Conservation (phyloP, 1,140 invertebrate species). For the Drosophila nikananu region DNA sequence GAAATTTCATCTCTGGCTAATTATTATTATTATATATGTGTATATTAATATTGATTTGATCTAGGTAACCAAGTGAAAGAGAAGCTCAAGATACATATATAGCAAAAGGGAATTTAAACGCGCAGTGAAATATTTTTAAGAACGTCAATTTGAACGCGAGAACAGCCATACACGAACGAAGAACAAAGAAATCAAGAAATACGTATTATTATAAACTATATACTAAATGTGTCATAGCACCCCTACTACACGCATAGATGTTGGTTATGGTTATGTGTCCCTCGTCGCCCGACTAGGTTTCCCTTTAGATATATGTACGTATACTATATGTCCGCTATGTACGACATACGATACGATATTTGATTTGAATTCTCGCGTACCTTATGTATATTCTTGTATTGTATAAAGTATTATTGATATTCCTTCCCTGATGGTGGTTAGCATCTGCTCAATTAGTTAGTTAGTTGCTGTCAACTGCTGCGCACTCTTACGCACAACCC, state of each 20-base stretch:
- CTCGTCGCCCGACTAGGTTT: conserved; percentile 31
- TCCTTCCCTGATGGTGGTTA: conserved; percentile 62
- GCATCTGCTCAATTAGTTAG: conserved; percentile 78
- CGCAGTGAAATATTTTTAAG: conserved; percentile 31
- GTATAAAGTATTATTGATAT: conserved; percentile 61
- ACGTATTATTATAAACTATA: conserved; percentile 55
- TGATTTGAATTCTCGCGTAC: conserved; percentile 38
- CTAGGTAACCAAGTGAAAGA: conserved; percentile 30
- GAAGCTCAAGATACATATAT: conserved; percentile 1
- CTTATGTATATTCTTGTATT: conserved; percentile 35
- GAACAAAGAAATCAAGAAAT: conserved; percentile 42
- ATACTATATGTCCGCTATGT: background rate
- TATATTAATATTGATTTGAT: conserved; percentile 25
- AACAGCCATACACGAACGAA: conserved; percentile 56
- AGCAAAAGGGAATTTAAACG: conserved; percentile 50
- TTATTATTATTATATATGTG: background rate
- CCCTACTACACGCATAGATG: conserved; percentile 22
- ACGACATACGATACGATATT: conserved; percentile 7
- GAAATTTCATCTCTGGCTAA: conserved; percentile 35
- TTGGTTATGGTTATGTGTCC: conserved; percentile 30
- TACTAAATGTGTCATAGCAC: conserved; percentile 60
- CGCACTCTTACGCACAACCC: conserved; percentile 59
- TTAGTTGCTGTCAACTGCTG: conserved; percentile 42
- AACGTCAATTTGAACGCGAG: conserved; percentile 61
- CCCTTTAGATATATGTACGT: background rate